Percentiles rank a stretch among this genome's conserved stretches.
phyloP scores from a whole-genome alignment of 2,113 vertebrate genomes.

The Apistogramma diplotaenia region DNA sequence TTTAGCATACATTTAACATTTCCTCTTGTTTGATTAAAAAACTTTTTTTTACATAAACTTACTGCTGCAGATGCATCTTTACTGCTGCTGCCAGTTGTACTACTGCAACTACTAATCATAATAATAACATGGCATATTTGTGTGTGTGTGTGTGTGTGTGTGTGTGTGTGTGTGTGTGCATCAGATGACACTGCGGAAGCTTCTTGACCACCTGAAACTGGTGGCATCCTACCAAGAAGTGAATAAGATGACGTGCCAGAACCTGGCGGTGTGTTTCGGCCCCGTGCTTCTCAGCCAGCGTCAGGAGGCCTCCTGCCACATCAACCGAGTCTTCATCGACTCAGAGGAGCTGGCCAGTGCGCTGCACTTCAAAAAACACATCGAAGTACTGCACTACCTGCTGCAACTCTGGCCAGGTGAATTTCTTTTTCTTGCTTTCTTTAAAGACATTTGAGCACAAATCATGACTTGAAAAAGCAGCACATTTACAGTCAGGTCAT shows the following conservation, averaged over 20 bases:
- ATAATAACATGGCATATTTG: conserved; percentile 32
- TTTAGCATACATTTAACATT: background rate
- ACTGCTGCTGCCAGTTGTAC: background rate
- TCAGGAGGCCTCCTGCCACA: conserved; percentile 89
- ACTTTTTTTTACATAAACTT: background rate
- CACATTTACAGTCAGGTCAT: background rate
- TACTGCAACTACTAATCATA: conserved; percentile 31
- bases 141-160: background rate
- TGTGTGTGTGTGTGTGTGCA: no score
- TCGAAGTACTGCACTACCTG: conserved; percentile 97
- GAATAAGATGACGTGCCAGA: conserved; percentile 99
- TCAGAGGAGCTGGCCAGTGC: conserved; percentile 96
- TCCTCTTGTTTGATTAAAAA: background rate
- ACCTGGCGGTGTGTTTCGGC: conserved; percentile 97
- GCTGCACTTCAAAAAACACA: conserved; percentile 98
- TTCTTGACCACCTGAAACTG: conserved; percentile 93
- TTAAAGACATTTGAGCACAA: background rate
- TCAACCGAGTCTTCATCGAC: conserved; percentile 93
- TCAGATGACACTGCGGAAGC: conserved; percentile 89
- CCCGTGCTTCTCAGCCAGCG: conserved; percentile 93
- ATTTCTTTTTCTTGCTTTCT: background rate
- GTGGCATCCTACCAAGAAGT: conserved; percentile 93
- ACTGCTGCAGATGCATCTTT: background rate
- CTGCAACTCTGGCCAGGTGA: conserved; percentile 98
- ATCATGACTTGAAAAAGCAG: background rate